Conservation (phyloP, 2,113 vertebrate genomes). For the Heterocephalus glaber region DNA sequence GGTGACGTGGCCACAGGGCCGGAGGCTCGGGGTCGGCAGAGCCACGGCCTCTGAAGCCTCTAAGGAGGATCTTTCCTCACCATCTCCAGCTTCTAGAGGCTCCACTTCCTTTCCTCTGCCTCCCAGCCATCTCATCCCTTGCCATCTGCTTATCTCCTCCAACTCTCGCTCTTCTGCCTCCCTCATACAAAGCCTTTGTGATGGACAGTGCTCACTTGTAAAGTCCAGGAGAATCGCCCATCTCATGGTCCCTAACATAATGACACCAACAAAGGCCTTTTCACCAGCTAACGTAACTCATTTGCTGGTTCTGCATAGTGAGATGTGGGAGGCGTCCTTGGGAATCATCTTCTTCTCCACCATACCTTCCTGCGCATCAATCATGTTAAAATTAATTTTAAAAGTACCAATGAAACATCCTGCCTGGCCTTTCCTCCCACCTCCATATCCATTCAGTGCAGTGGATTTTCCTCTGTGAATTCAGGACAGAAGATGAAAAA, state of each 20-base stretch:
- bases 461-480: neutral
- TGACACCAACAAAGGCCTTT: neutral
- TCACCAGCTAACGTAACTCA: neutral
- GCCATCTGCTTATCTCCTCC: neutral
- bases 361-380: neutral
- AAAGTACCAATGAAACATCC: neutral
- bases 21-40: neutral
- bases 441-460: neutral
- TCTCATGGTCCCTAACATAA: neutral
- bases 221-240: neutral
- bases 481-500: neutral
- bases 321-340: neutral
- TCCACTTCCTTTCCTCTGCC: neutral
- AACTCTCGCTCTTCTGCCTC: neutral
- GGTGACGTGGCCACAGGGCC: neutral
- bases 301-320: neutral
- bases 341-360: neutral
- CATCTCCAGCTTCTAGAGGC: neutral
- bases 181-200: neutral
- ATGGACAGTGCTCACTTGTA: neutral
- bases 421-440: neutral
- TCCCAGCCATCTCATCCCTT: neutral
- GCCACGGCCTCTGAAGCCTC: neutral
- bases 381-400: constrained; percentile 14
- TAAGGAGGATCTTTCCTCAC: neutral